Conservation (phyloP, 2,888 invertebrate species). For the Microctonus brassicae region DNA sequence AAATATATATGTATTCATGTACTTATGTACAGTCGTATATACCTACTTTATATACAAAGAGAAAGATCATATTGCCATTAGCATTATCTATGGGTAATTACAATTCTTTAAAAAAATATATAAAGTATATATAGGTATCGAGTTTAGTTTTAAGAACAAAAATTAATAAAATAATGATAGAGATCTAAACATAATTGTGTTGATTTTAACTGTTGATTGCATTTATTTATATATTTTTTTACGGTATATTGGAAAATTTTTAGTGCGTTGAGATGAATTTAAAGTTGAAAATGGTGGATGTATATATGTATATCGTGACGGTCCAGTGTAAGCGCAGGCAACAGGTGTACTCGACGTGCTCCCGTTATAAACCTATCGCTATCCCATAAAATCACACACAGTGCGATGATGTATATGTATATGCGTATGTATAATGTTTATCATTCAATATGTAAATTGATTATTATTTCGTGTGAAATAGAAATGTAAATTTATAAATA, state of each 20-base stretch:
- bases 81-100: neutral
- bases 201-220: no score
- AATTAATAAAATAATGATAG: no score
- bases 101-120: no score
- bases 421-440: neutral
- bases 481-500: neutral
- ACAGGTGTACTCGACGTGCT: slow-evolving; percentile 18
- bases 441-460: neutral
- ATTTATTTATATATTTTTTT: no score
- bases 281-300: no score
- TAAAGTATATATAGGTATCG: no score
- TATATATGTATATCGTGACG: neutral
- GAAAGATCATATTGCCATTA: neutral
- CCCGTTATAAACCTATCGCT: slow-evolving; percentile 3
- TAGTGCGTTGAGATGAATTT: no score
- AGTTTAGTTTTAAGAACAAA: no score
- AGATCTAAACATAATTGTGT: no score
- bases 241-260: no score
- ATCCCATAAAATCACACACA: neutral
- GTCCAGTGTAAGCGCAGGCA: slow-evolving; percentile 4
- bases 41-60: neutral
- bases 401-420: neutral
- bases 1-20: no score
- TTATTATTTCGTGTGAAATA: neutral
- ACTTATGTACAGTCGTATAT: neutral